phyloP scores from a whole-genome alignment of 1,140 invertebrate species.

The Hyles euphorbiae region DNA sequence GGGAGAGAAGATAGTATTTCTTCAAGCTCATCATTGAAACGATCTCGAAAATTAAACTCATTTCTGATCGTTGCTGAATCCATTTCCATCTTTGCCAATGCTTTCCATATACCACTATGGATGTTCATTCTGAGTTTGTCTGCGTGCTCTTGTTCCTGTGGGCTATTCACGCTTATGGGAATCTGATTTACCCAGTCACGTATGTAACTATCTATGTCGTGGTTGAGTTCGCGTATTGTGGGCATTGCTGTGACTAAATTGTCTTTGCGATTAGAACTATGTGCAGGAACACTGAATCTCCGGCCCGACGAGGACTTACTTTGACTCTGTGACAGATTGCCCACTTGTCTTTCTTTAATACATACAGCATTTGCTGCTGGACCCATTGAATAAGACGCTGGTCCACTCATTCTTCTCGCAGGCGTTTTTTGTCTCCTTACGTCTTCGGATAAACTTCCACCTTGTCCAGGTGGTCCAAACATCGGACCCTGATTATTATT shows the following conservation, averaged over 20 bases:
- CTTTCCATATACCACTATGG: constrained; percentile 44
- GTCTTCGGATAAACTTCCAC: not conserved
- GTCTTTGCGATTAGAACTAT: not conserved
- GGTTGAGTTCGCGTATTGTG: constrained; percentile 29
- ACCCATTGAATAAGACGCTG: not conserved
- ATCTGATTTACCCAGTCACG: constrained; percentile 44
- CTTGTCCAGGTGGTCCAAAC: not conserved
- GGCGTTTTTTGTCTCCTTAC: not conserved
- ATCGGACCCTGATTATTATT: constrained; percentile 4
- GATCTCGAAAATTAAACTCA: constrained; percentile 43
- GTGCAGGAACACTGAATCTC: not conserved
- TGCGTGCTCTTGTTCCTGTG: constrained; percentile 25
- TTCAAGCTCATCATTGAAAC: constrained; percentile 50
- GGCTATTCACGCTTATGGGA: constrained; percentile 29
- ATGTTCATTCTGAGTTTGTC: constrained; percentile 36
- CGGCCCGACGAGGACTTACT: not conserved
- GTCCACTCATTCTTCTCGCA: not conserved
- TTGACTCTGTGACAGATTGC: too few species aligned
- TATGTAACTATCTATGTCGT: constrained; percentile 39
- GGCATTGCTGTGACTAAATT: not conserved
- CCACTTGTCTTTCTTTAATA: too few species aligned
- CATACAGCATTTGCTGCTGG: too few species aligned
- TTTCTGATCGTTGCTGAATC: constrained; percentile 35
- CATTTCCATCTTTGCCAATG: constrained; percentile 39
- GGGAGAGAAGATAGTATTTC: constrained; percentile 38